A percentile compares a stretch with the other conserved stretches of the same genome.
phyloP scores from a whole-genome alignment of 2,888 invertebrate species.

The Trichopoda pennipes region DNA sequence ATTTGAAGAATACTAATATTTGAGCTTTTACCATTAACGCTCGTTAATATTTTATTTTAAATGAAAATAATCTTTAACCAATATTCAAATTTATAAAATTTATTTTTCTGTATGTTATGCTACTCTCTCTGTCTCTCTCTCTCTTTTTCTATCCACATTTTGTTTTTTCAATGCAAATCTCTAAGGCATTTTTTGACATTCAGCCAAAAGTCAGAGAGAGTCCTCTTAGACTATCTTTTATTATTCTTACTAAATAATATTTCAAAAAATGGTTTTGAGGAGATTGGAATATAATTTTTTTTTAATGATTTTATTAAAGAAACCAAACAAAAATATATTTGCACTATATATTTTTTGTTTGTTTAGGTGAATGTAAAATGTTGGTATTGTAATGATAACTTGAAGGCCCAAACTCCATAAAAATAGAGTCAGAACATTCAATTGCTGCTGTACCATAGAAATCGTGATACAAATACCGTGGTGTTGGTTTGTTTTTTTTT shows the following conservation, averaged over 20 bases:
- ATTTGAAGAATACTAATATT: too few species aligned
- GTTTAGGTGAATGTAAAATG: background rate
- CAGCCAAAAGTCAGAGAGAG: conserved; percentile 1
- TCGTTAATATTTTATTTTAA: too few species aligned
- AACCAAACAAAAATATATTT: conserved; percentile 37
- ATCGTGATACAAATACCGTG: conserved; percentile 2
- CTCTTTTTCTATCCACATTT: too few species aligned
- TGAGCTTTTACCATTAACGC: too few species aligned
- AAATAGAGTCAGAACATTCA: conserved; percentile 32
- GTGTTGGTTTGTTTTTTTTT: background rate
- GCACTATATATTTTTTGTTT: background rate
- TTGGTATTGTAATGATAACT: conserved; percentile 42
- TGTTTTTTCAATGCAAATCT: too few species aligned
- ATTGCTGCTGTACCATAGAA: conserved; percentile 1
- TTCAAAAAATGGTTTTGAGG: conserved; percentile 5
- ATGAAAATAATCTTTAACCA: too few species aligned
- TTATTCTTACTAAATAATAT: conserved; percentile 2
- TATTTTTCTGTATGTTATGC: too few species aligned
- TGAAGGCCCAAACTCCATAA: conserved; percentile 33
- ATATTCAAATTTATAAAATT: too few species aligned
- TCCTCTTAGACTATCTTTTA: too few species aligned
- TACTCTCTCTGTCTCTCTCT: too few species aligned
- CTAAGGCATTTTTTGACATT: background rate
- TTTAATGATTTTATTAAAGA: too few species aligned
- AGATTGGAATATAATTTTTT: too few species aligned